Evolutionary conservation across 2,888 invertebrate genomes (phyloP).

Genomic region (Pseudococcus longispinus): DNA sequence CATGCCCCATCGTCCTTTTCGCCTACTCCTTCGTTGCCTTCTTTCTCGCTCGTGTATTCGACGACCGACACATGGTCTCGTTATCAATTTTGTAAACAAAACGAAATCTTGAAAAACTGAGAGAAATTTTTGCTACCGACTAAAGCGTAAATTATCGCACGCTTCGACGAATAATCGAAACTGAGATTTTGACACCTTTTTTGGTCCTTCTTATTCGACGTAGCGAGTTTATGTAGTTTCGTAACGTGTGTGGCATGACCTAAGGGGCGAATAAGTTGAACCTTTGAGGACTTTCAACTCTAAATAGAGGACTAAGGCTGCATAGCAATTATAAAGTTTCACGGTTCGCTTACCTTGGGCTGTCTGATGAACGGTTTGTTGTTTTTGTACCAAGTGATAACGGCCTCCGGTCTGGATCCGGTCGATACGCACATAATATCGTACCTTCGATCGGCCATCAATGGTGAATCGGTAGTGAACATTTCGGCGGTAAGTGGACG

Average conservation of each 20-base stretch:
- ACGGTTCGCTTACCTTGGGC: conserved; percentile 74
- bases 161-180: not conserved
- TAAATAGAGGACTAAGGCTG: not conserved
- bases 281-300: not conserved
- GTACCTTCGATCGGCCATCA: conserved; percentile 83
- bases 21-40: too few relatives aligned
- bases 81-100: conserved; percentile 39
- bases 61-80: not conserved
- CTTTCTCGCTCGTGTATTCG: not conserved
- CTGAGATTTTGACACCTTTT: not conserved
- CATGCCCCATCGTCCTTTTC: not conserved
- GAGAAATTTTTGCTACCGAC: not conserved
- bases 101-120: not conserved
- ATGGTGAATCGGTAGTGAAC: conserved; percentile 70
- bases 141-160: conserved; percentile 5
- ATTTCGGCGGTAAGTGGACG: conserved; percentile 83
- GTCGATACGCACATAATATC: conserved; percentile 84
- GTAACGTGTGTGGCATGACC: not conserved
- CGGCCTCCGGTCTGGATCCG: conserved; percentile 84
- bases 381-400: conserved; percentile 84
- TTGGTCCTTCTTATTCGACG: not conserved
- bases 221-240: too few relatives aligned
- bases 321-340: not conserved
- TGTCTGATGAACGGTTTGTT: conserved; percentile 77
- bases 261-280: not conserved